A percentile compares a stretch with the other conserved stretches of the same genome.
Evolutionary conservation across 2,888 invertebrate species (phyloP).

Genomic region (Nemotelus pantherinus): DNA sequence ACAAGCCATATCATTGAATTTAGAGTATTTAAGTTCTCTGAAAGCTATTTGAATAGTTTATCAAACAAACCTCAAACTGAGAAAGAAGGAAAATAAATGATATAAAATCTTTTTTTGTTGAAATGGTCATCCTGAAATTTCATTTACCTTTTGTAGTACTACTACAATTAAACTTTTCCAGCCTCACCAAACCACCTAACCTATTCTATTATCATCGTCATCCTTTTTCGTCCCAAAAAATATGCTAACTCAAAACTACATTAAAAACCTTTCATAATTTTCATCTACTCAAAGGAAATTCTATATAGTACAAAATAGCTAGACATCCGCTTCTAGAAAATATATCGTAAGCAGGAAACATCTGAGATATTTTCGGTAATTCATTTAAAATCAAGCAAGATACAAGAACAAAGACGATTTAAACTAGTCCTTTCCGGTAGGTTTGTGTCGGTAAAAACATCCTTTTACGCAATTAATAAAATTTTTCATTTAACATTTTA

Average conservation of each 20-base stretch:
- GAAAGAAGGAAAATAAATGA: too few species aligned
- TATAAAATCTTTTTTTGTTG: too few species aligned
- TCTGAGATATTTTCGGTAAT: not conserved
- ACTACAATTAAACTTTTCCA: too few species aligned
- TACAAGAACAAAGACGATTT: slow-evolving; percentile 12
- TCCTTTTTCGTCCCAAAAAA: not conserved
- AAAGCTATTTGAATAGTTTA: too few species aligned
- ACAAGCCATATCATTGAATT: too few species aligned
- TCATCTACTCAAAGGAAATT: slow-evolving; percentile 7
- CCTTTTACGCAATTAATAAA: slow-evolving; percentile 12
- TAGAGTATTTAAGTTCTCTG: too few species aligned
- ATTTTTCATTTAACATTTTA: slow-evolving; percentile 11
- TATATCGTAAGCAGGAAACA: not conserved
- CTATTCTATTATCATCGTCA: too few species aligned
- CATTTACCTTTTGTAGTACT: too few species aligned
- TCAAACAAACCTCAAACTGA: too few species aligned
- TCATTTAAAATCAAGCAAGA: slow-evolving; percentile 8
- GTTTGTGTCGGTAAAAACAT: not conserved
- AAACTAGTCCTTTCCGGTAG: slow-evolving; percentile 28
- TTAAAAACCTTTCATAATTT: slow-evolving; percentile 1
- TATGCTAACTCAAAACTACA: not conserved
- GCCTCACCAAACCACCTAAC: too few species aligned
- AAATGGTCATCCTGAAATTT: too few species aligned
- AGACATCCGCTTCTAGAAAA: not conserved
- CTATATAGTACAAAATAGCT: not conserved